phyloP scores from a whole-genome alignment of 2,113 vertebrate species.

The Catagonus wagneri region DNA sequence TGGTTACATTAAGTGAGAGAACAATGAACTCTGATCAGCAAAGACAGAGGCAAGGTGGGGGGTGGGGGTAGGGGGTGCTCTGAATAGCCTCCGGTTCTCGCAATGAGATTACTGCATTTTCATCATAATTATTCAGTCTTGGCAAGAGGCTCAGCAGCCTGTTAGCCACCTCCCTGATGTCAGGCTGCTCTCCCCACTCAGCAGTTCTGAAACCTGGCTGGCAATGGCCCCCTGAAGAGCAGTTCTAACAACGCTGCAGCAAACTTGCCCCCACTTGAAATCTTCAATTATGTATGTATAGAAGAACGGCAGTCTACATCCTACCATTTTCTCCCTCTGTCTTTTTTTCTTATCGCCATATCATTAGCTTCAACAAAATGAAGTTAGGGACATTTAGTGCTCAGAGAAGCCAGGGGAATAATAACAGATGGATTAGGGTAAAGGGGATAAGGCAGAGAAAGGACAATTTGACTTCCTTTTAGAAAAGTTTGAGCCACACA shows the following conservation, averaged over 20 bases:
- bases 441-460: slow-evolving; percentile 67
- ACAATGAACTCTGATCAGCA: neutral
- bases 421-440: slow-evolving; percentile 72
- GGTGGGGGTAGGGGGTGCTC: neutral
- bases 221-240: slow-evolving; percentile 74
- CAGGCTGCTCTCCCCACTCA: slow-evolving; percentile 57
- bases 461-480: slow-evolving; percentile 69
- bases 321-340: slow-evolving; percentile 54
- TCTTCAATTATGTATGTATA: slow-evolving; percentile 72
- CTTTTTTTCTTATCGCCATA: slow-evolving; percentile 60
- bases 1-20: neutral
- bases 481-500: slow-evolving; percentile 63
- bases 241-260: neutral
- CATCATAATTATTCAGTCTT: neutral
- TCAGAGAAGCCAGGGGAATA: slow-evolving; percentile 67
- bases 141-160: slow-evolving; percentile 42
- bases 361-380: slow-evolving; percentile 78
- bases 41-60: slow-evolving; percentile 3
- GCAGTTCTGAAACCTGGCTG: slow-evolving; percentile 70
- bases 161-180: slow-evolving; percentile 55
- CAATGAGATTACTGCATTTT: slow-evolving; percentile 44
- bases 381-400: slow-evolving; percentile 75
- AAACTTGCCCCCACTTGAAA: slow-evolving; percentile 63
- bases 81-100: slow-evolving; percentile 49
- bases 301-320: slow-evolving; percentile 63